phyloP scores from a whole-genome alignment of 2,888 invertebrate genomes.

The Melinopterus prodromus region DNA sequence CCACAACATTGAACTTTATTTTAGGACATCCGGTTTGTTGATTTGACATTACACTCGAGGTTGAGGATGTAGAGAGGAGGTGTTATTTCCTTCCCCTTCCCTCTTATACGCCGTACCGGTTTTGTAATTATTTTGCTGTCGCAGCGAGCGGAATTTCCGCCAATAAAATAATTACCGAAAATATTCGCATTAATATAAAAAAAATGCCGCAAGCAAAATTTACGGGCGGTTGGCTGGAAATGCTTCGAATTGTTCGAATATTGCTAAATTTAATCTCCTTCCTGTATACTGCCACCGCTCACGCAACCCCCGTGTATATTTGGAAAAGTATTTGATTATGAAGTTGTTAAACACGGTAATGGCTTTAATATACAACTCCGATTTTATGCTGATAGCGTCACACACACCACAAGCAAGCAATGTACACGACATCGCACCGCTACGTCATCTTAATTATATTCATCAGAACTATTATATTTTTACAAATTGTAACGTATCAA shows the following conservation, averaged over 20 bases:
- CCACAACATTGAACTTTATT: too few relatives aligned
- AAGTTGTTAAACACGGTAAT: constrained; percentile 31
- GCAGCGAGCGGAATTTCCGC: too few relatives aligned
- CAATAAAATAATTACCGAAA: background rate
- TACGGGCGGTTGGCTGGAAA: constrained; percentile 18
- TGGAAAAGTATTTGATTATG: constrained; percentile 27
- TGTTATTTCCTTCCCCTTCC: too few relatives aligned
- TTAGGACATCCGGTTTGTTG: too few relatives aligned
- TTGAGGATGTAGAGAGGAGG: too few relatives aligned
- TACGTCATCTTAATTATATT: background rate
- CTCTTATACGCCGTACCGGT: too few relatives aligned
- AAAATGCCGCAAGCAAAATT: constrained; percentile 26
- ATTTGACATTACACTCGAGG: too few relatives aligned
- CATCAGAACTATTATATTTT: background rate
- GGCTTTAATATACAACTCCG: constrained; percentile 11
- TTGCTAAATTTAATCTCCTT: constrained; percentile 29
- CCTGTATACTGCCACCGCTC: constrained; percentile 8
- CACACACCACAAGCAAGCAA: background rate
- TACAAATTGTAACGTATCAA: too few relatives aligned
- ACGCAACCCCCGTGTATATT: constrained; percentile 25
- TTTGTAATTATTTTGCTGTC: too few relatives aligned
- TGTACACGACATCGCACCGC: background rate
- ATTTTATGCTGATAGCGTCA: background rate
- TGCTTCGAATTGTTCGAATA: constrained; percentile 26
- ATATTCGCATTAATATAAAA: background rate